Percentiles rank a stretch among this genome's conserved stretches.
phyloP scores from a whole-genome alignment of 2,113 vertebrate species.

The Grus americana region DNA sequence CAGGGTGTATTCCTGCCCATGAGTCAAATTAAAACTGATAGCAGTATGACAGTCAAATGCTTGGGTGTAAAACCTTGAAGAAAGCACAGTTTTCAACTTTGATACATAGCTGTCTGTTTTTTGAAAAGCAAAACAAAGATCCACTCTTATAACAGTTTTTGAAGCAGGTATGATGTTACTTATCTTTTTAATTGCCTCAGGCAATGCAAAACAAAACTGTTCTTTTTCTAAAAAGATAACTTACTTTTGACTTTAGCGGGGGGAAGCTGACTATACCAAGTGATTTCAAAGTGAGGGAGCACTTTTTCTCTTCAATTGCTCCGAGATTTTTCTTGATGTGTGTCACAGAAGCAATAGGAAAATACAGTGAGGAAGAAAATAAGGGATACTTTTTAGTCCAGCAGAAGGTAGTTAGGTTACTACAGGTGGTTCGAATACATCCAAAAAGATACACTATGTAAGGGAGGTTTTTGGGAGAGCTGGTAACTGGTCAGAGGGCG shows the following conservation, averaged over 20 bases:
- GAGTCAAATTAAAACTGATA: background rate
- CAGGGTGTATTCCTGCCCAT: background rate
- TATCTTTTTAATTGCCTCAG: background rate
- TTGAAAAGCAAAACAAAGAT: background rate
- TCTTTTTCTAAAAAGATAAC: background rate
- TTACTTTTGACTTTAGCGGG: background rate
- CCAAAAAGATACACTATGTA: background rate
- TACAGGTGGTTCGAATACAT: background rate
- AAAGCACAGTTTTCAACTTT: background rate
- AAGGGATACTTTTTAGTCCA: background rate
- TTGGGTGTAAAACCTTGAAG: background rate
- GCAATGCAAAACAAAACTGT: background rate
- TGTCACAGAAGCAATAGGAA: background rate
- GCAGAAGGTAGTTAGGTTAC: background rate
- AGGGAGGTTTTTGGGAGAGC: background rate
- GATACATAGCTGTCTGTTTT: background rate
- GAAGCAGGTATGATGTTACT: too few relatives aligned
- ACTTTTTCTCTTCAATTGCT: background rate
- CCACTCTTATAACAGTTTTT: too few relatives aligned
- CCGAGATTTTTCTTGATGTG: accelerated
- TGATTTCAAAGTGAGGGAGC: background rate
- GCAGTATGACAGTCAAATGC: background rate
- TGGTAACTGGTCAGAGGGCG: background rate
- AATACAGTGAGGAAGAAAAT: background rate
- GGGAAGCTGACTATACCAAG: background rate